Evolutionary conservation across 2,888 invertebrate species (phyloP).

Genomic region (Leucozona laternaria): DNA sequence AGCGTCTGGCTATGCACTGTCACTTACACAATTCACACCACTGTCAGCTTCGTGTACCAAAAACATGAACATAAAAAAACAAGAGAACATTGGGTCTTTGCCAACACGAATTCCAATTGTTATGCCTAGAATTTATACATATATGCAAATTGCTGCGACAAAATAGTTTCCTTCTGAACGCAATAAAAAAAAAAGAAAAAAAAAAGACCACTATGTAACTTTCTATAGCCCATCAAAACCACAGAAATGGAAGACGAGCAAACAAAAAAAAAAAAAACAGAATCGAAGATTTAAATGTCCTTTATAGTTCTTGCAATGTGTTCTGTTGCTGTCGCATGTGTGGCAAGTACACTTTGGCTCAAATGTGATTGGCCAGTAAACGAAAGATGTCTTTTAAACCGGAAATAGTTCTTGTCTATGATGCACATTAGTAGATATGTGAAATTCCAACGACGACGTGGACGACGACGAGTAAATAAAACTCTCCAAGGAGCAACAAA

Average conservation of each 20-base stretch:
- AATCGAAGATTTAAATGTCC: conserved; percentile 37
- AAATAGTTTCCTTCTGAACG: conserved; percentile 65
- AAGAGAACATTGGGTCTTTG: conserved; percentile 59
- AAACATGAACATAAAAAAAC: background rate
- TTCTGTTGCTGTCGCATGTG: background rate
- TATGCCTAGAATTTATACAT: conserved; percentile 55
- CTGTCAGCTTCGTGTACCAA: conserved; percentile 51
- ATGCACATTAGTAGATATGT: conserved; percentile 23
- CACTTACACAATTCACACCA: conserved; percentile 31
- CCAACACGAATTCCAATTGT: conserved; percentile 65
- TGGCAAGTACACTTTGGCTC: conserved; percentile 6
- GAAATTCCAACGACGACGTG: background rate
- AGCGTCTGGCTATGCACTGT: conserved; percentile 40
- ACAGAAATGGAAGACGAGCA: background rate
- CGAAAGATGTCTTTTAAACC: conserved; percentile 45
- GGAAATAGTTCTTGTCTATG: conserved; percentile 46
- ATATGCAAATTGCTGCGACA: conserved; percentile 72
- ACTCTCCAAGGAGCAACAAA: conserved; percentile 37
- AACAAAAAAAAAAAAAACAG: background rate
- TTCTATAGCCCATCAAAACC: conserved; percentile 21
- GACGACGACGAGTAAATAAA: conserved; percentile 23
- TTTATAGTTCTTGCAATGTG: conserved; percentile 43
- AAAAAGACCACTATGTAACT: background rate
- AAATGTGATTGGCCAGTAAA: conserved; percentile 44
- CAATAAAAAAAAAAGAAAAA: conserved; percentile 13